Conservation (phyloP, 2,113 vertebrate genomes). For the Corvus hawaiiensis region DNA sequence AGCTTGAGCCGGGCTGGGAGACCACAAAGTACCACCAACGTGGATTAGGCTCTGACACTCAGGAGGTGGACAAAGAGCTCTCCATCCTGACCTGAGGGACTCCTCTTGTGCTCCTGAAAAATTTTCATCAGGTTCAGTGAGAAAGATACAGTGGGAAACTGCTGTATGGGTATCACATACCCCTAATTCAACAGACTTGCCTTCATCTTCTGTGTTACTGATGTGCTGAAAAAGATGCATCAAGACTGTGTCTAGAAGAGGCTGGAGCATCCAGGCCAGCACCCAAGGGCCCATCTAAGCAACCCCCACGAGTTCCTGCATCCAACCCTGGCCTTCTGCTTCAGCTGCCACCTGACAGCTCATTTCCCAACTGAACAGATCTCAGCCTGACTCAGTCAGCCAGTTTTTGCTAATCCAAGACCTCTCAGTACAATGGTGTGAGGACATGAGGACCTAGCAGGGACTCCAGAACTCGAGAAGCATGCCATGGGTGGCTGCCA, state of each 20-base stretch:
- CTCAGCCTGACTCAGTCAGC: neutral
- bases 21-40: neutral
- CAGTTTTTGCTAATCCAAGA: neutral
- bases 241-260: neutral
- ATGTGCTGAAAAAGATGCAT: neutral
- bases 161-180: neutral
- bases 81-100: neutral
- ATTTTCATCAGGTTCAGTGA: neutral
- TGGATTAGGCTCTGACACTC: neutral
- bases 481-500: neutral
- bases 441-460: neutral
- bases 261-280: neutral
- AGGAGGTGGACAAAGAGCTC: neutral
- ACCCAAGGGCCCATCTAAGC: neutral
- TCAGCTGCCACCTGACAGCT: neutral
- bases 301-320: neutral
- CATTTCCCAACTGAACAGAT: neutral
- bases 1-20: accelerated
- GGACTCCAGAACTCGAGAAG: accelerated
- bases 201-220: neutral
- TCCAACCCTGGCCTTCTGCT: neutral
- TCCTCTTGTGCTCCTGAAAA: neutral
- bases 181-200: neutral
- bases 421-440: neutral
- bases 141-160: neutral